phyloP scores from a whole-genome alignment of 1,140 invertebrate species.

The Gonioctena quinquepunctata region DNA sequence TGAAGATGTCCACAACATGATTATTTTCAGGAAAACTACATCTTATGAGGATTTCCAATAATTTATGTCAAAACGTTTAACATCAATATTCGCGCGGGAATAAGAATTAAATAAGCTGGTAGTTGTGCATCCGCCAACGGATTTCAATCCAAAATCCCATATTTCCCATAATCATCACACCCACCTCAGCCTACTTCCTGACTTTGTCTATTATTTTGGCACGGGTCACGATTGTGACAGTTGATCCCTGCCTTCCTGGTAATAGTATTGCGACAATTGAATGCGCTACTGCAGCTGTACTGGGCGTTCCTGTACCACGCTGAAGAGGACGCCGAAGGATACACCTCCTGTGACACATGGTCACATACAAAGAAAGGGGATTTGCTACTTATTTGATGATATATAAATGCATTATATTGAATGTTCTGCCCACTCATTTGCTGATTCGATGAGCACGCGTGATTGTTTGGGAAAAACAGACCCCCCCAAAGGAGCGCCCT shows the following conservation, averaged over 20 bases:
- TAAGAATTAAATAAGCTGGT: too few species aligned
- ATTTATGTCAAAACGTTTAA: too few species aligned
- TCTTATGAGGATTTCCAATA: too few species aligned
- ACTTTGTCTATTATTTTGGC: slow-evolving; percentile 23
- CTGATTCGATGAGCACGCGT: slow-evolving; percentile 18
- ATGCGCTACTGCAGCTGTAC: slow-evolving; percentile 19
- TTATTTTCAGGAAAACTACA: too few species aligned
- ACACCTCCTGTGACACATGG: slow-evolving; percentile 25
- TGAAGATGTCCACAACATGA: too few species aligned
- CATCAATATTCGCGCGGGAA: too few species aligned
- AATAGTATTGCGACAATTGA: slow-evolving; percentile 1
- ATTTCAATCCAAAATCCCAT: not conserved
- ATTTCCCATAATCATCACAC: not conserved
- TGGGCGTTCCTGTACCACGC: slow-evolving; percentile 12
- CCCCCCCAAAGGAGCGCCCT: slow-evolving; percentile 18
- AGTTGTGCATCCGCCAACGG: too few species aligned
- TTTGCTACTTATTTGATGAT: slow-evolving; percentile 25
- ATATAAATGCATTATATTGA: slow-evolving; percentile 25
- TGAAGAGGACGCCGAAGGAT: not conserved
- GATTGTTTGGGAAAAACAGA: slow-evolving; percentile 30
- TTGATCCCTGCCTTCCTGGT: slow-evolving; percentile 15
- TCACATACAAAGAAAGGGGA: slow-evolving; percentile 13
- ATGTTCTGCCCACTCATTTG: slow-evolving; percentile 18
- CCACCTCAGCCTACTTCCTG: slow-evolving; percentile 17
- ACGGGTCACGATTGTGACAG: slow-evolving; percentile 23